Conservation (phyloP, 30 jellyfish, hydroid and myxozoan species). For the Hydra vulgaris region DNA sequence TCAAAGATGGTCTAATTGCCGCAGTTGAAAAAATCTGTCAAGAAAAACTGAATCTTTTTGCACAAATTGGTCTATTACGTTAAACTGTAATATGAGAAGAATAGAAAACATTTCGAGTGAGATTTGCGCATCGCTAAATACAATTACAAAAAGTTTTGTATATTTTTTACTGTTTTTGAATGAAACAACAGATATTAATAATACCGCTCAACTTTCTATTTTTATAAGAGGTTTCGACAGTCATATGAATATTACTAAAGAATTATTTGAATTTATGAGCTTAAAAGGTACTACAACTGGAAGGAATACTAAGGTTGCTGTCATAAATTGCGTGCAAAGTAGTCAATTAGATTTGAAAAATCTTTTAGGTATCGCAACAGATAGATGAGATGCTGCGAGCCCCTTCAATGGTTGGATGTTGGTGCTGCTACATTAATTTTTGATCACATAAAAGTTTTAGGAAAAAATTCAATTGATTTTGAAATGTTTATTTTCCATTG, state of each 20-base stretch:
- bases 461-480: neutral
- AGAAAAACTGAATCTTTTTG: too few relatives aligned
- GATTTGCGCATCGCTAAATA: neutral
- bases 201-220: conserved; percentile 41
- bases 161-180: conserved; percentile 17
- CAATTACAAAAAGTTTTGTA: neutral
- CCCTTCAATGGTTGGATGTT: neutral
- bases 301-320: conserved; percentile 7
- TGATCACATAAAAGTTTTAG: neutral
- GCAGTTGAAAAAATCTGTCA: too few relatives aligned
- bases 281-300: conserved; percentile 28
- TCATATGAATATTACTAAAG: conserved; percentile 13
- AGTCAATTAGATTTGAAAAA: neutral
- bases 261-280: conserved; percentile 17
- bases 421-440: neutral
- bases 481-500: neutral
- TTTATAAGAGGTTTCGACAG: conserved; percentile 9
- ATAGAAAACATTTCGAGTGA: neutral
- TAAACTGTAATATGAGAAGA: too few relatives aligned
- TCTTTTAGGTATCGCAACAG: neutral
- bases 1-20: too few relatives aligned
- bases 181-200: conserved; percentile 32
- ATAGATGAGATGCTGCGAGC: too few relatives aligned
- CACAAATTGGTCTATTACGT: too few relatives aligned
- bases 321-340: neutral